Conservation (phyloP, 2,888 invertebrate species). For the Ophraella communa region DNA sequence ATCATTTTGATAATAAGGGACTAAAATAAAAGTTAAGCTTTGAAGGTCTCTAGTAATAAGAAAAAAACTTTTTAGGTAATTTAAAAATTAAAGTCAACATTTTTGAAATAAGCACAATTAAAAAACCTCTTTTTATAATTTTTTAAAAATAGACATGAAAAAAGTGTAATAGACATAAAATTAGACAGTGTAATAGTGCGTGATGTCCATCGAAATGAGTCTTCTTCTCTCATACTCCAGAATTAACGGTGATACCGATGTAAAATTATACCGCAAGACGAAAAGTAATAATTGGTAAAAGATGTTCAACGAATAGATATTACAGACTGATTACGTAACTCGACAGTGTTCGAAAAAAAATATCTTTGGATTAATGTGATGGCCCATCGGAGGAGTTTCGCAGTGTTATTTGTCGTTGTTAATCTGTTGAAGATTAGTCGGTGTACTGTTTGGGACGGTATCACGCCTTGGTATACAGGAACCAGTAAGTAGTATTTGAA, state of each 20-base stretch:
- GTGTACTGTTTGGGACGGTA: conserved; percentile 59
- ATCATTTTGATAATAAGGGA: no score
- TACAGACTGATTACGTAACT: conserved; percentile 6
- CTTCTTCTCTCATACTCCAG: not conserved
- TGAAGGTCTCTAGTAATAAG: no score
- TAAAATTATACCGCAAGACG: conserved; percentile 11
- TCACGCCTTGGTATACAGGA: conserved; percentile 64
- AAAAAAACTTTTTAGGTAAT: no score
- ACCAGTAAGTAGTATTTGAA: conserved; percentile 61
- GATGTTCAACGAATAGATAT: conserved; percentile 15
- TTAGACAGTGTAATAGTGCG: not conserved
- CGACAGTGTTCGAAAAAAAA: conserved; percentile 2
- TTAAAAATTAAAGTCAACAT: no score
- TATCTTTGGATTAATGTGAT: conserved; percentile 8
- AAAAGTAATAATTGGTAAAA: conserved; percentile 8
- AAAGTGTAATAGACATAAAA: not conserved
- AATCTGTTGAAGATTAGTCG: conserved; percentile 30
- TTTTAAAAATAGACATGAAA: no score
- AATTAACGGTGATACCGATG: not conserved
- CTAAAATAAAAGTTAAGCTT: no score
- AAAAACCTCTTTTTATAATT: no score
- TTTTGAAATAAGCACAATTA: no score
- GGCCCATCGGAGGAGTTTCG: conserved; percentile 10
- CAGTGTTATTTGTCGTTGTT: conserved; percentile 23
- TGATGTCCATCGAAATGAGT: not conserved